These are phyloP conservation scores for Plectus sambesii DNA, from an alignment of 1,140 invertebrate species.

Conservation along the genomic window DNA sequence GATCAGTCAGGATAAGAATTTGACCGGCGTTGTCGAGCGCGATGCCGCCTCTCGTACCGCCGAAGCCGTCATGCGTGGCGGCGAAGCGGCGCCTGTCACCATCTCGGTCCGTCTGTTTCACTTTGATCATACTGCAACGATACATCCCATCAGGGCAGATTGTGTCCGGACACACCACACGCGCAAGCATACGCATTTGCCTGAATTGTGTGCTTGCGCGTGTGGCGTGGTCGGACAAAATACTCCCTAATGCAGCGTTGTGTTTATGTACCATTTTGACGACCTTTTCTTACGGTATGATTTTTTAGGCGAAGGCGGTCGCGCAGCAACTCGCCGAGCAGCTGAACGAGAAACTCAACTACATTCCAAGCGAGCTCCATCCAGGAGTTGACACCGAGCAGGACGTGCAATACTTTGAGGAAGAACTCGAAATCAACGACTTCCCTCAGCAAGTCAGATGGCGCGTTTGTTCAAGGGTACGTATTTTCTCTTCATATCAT, in stretches of 20 bases:
- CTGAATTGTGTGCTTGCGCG: too few species aligned
- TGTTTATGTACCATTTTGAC: slow-evolving; percentile 3
- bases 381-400: slow-evolving; percentile 56
- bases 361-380: slow-evolving; percentile 63
- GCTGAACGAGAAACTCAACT: slow-evolving; percentile 90
- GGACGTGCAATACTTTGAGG: slow-evolving; percentile 73
- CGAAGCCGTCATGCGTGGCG: slow-evolving; percentile 63
- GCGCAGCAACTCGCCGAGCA: slow-evolving; percentile 67
- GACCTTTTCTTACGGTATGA: slow-evolving; percentile 42
- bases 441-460: slow-evolving; percentile 96
- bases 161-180: too few species aligned
- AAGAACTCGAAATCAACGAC: slow-evolving; percentile 98
- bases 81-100: slow-evolving; percentile 29
- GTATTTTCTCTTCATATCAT: too few species aligned
- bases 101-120: slow-evolving; percentile 5
- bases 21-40: slow-evolving; percentile 68
- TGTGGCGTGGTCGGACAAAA: too few species aligned
- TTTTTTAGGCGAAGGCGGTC: slow-evolving; percentile 43
- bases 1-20: slow-evolving; percentile 74
- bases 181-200: too few species aligned
- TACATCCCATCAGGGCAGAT: too few species aligned
- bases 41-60: slow-evolving; percentile 75
- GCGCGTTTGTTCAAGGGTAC: slow-evolving; percentile 88
- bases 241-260: too few species aligned
- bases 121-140: slow-evolving; percentile 6